Evolutionary conservation across 2,888 invertebrate species (phyloP).

Genomic region (Pachycephus smyrnensis): DNA sequence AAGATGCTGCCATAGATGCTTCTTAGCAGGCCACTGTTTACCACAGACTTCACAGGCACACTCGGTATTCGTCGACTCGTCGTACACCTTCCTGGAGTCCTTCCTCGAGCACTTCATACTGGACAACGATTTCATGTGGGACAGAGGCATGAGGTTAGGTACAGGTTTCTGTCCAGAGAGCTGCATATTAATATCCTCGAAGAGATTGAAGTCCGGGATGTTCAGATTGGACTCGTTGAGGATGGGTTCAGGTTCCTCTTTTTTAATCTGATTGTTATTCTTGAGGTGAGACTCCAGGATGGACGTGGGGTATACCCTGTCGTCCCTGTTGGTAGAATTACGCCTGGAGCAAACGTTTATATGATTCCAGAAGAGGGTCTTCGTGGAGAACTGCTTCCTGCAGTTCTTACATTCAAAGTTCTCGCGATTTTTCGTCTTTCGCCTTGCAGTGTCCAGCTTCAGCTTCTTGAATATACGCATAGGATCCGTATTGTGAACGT

Average conservation of each 20-base stretch:
- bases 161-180: constrained; percentile 61
- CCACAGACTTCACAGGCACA: constrained; percentile 71
- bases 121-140: constrained; percentile 38
- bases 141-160: constrained; percentile 60
- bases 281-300: constrained; percentile 60
- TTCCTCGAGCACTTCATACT: constrained; percentile 59
- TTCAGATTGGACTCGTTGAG: constrained; percentile 56
- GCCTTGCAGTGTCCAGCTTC: constrained; percentile 35
- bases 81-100: constrained; percentile 69
- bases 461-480: constrained; percentile 50
- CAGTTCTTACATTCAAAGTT: constrained; percentile 62
- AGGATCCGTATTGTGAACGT: constrained; percentile 61
- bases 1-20: constrained; percentile 73
- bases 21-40: constrained; percentile 73
- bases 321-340: constrained; percentile 29
- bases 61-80: constrained; percentile 66
- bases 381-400: constrained; percentile 58
- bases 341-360: constrained; percentile 52
- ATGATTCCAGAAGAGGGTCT: constrained; percentile 58
- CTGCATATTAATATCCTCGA: constrained; percentile 64
- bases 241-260: constrained; percentile 43
- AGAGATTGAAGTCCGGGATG: constrained; percentile 64
- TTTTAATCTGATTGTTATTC: constrained; percentile 60
- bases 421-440: constrained; percentile 43
- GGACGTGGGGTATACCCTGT: constrained; percentile 41